phyloP scores from a whole-genome alignment of 1,140 invertebrate species.

The Leptonema lineaticorne region DNA sequence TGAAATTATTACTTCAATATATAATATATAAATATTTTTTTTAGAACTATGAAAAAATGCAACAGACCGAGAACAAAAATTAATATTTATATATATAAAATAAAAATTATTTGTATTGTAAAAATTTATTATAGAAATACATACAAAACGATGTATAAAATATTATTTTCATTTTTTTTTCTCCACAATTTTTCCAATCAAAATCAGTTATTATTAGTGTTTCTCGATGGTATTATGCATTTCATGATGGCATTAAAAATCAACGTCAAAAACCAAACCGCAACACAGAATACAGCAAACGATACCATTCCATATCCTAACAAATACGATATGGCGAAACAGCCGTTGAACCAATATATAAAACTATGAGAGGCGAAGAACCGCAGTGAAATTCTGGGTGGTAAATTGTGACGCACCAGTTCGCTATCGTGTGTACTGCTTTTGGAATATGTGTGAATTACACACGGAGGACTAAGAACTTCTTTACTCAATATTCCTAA shows the following conservation, averaged over 20 bases:
- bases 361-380: constrained; percentile 66
- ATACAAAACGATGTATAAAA: too few species aligned
- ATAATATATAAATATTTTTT: too few species aligned
- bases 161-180: too few species aligned
- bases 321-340: constrained; percentile 22
- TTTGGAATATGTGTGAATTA: constrained; percentile 62
- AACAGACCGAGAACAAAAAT: too few species aligned
- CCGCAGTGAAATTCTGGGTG: constrained; percentile 70
- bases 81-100: too few species aligned
- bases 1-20: background rate
- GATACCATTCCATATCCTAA: constrained; percentile 29
- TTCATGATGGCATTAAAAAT: constrained; percentile 30
- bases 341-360: constrained; percentile 48
- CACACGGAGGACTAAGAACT: constrained; percentile 64
- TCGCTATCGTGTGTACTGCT: constrained; percentile 57
- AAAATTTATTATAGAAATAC: too few species aligned
- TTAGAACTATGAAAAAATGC: too few species aligned
- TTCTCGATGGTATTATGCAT: constrained; percentile 9
- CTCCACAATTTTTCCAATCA: too few species aligned
- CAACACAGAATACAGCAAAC: constrained; percentile 23
- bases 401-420: constrained; percentile 58
- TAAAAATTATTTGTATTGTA: too few species aligned
- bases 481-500: constrained; percentile 65
- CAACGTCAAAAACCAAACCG: constrained; percentile 25
- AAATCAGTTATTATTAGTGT: too few species aligned